Evolutionary conservation across 2,888 invertebrate species (phyloP), one percentile per base, ranked within the genome.

Genomic region (Drosophila pseudotakahashii): DNA sequence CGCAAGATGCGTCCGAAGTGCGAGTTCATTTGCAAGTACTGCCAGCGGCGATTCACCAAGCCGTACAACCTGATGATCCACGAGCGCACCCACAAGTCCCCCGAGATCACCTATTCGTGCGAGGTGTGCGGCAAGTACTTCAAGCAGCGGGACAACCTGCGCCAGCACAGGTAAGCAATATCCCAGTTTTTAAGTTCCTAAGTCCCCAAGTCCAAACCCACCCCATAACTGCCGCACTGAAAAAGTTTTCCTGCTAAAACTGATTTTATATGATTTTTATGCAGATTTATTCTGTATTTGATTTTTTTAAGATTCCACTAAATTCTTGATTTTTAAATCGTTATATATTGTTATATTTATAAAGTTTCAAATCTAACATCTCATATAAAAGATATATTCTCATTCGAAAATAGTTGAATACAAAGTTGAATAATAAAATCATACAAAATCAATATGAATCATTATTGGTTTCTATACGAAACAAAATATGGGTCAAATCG

Each of bases 11-110:
- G 97, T 92, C 95, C 96, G 91, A 98, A 98, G 94, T 98, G 98
- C 94, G 98, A 99, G 93, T 99, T 98, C 93, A 97, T 99, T 92
- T 99, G 99, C 95, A 97, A 97, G 93, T 99, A 97, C 94, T 99
- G 99, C 94, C 97, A 97, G 93, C 95, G 99, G 91, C 95, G 98
- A 92, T 99, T 99, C 94, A 98, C 98, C 91, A 99, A 99, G 94
- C 97, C 97, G 83, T 99, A 99, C 94, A 99, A 99, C 93, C 94
- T 99, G 92, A 96, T 99, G 95, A 99, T 99, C 90, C 99, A 99
- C 94, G 99, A 99, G 93, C 95, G 98, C 92, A 98, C 98, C 89
- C 99, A 99, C 94, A 98, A 98, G 93, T 98, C 98, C 92, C 96
- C 96, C 76, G 98, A 99, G 93, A 94, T 98, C 90, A 98, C 98